Conservation (phyloP, 1,140 invertebrate genomes). For the Caenorhabditis remanei region DNA sequence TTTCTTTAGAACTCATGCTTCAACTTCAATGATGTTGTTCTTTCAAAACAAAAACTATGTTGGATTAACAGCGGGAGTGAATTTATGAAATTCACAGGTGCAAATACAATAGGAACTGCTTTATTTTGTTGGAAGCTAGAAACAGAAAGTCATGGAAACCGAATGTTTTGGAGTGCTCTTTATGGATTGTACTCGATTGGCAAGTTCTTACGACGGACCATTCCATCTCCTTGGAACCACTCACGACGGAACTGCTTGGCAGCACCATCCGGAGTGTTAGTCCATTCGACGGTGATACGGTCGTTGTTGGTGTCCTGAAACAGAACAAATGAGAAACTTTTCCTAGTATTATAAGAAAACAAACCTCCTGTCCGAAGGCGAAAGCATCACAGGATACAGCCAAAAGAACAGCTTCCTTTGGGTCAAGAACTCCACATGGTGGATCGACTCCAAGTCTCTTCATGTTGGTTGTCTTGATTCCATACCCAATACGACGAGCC, state of each 20-base stretch:
- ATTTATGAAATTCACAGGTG: too few relatives aligned
- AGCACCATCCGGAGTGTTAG: constrained; percentile 30
- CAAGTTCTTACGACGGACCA: constrained; percentile 63
- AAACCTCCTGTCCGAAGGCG: constrained; percentile 61
- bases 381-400: constrained; percentile 62
- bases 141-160: too few relatives aligned
- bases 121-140: too few relatives aligned
- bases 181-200: constrained; percentile 64
- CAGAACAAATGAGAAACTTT: too few relatives aligned
- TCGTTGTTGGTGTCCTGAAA: constrained; percentile 46
- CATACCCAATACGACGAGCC: constrained; percentile 62
- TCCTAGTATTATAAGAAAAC: too few relatives aligned
- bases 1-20: too few relatives aligned
- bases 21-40: too few relatives aligned
- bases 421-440: constrained; percentile 62
- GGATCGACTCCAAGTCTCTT: constrained; percentile 63
- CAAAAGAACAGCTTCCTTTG: constrained; percentile 60
- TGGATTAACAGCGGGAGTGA: too few relatives aligned
- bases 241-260: constrained; percentile 63
- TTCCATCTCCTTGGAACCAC: constrained; percentile 64
- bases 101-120: too few relatives aligned
- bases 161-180: background rate
- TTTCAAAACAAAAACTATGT: too few relatives aligned
- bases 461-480: constrained; percentile 65
- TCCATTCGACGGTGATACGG: constrained; percentile 51